phyloP scores from a whole-genome alignment of 2,888 invertebrate species.

The Hirtodrosophila histrioides region DNA sequence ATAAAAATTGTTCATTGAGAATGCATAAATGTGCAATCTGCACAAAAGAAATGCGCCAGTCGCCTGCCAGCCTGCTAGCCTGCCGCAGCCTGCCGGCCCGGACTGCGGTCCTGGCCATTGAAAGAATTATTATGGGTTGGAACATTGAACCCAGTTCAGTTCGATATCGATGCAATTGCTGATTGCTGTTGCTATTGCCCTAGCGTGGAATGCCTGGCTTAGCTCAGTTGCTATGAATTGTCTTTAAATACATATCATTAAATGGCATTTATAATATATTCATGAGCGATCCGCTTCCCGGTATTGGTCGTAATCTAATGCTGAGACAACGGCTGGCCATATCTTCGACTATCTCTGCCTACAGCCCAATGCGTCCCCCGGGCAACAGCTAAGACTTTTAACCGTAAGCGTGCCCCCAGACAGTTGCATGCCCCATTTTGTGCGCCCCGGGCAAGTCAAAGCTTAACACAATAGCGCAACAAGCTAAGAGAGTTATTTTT shows the following conservation, averaged over 20 bases:
- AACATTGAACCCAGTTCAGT: constrained; percentile 71
- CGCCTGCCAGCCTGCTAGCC: constrained; percentile 1
- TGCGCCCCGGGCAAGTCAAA: constrained; percentile 52
- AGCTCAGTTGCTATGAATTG: constrained; percentile 56
- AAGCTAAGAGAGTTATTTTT: neutral
- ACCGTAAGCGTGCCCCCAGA: constrained; percentile 68
- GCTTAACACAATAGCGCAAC: constrained; percentile 23
- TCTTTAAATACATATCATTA: constrained; percentile 78
- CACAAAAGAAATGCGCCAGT: constrained; percentile 65
- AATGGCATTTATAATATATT: constrained; percentile 76
- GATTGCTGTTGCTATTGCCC: constrained; percentile 52
- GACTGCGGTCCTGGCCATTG: constrained; percentile 39
- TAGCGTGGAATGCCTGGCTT: constrained; percentile 19
- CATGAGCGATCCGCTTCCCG: constrained; percentile 74
- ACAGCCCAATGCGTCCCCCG: constrained; percentile 8
- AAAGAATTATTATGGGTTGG: constrained; percentile 75
- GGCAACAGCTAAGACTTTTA: constrained; percentile 60
- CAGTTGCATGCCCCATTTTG: constrained; percentile 77
- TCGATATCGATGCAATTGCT: constrained; percentile 77
- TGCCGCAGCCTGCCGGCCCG: constrained; percentile 7
- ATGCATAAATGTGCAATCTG: constrained; percentile 79
- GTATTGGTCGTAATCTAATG: constrained; percentile 75
- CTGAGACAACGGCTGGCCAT: constrained; percentile 41
- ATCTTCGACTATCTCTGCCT: constrained; percentile 46
- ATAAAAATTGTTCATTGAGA: constrained; percentile 80